Conservation (phyloP, 2,888 invertebrate species). For the Paralinhomoeus sp. region DNA sequence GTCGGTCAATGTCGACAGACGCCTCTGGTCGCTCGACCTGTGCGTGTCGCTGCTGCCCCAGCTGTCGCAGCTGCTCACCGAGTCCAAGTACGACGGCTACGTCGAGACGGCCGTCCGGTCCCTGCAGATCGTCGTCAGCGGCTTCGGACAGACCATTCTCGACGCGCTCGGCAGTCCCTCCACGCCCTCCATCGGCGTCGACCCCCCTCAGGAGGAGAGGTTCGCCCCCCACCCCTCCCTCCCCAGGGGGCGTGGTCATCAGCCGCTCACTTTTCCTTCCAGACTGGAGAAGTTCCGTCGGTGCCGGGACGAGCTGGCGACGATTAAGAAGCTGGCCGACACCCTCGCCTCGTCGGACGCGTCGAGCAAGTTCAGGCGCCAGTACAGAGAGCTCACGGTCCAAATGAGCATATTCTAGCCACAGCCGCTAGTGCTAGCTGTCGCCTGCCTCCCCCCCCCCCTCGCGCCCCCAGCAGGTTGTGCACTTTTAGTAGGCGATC, state of each 20-base stretch:
- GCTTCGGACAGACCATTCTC: background rate
- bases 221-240: background rate
- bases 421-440: too few relatives aligned
- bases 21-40: conserved; percentile 1
- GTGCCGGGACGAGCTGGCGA: background rate
- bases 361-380: too few relatives aligned
- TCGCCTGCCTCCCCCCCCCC: too few relatives aligned
- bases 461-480: too few relatives aligned
- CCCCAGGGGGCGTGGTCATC: background rate
- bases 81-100: background rate
- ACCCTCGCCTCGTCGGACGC: too few relatives aligned
- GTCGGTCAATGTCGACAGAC: too few relatives aligned
- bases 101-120: background rate
- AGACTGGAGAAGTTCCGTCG: background rate
- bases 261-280: background rate
- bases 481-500: too few relatives aligned
- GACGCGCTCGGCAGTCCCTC: background rate
- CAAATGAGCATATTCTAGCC: too few relatives aligned
- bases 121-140: background rate
- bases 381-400: too few relatives aligned
- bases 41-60: background rate
- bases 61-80: background rate
- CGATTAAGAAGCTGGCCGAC: background rate
- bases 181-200: background rate
- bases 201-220: background rate